Percentiles rank a stretch among this genome's conserved stretches.
These are phyloP conservation scores for Alsophila aescularia DNA, from an alignment of 2,888 invertebrate species.

Conservation along the genomic window DNA sequence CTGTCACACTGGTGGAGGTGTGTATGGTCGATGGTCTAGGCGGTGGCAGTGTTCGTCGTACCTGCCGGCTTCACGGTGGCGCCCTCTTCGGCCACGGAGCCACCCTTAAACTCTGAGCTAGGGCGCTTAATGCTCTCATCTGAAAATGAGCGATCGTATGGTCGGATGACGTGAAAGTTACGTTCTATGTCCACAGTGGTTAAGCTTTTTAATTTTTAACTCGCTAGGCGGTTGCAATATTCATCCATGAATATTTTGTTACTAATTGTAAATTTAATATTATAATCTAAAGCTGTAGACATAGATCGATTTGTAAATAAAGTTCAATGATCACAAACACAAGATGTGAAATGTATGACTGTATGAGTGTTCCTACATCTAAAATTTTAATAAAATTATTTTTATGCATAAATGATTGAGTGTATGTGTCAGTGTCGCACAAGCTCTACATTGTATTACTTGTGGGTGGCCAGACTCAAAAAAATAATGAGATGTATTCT, in stretches of 20 bases:
- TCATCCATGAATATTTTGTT: conserved; percentile 2
- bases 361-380: conserved; percentile 23
- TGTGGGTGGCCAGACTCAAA: conserved; percentile 64
- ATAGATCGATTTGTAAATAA: conserved; percentile 32
- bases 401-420: conserved; percentile 51
- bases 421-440: conserved; percentile 68
- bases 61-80: conserved; percentile 75
- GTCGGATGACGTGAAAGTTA: conserved; percentile 71
- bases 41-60: conserved; percentile 75
- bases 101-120: conserved; percentile 93
- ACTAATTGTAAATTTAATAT: neutral
- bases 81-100: conserved; percentile 78
- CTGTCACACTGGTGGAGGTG: conserved; percentile 68
- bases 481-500: conserved; percentile 34
- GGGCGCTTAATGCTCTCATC: conserved; percentile 93
- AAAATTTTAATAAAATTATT: conserved; percentile 31
- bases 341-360: conserved; percentile 40
- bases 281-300: conserved; percentile 31
- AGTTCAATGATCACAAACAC: conserved; percentile 26
- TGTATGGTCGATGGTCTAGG: conserved; percentile 77
- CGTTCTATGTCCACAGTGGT: conserved; percentile 64
- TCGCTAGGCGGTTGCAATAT: conserved; percentile 27
- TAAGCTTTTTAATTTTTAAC: conserved; percentile 7
- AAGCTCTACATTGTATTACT: conserved; percentile 69
- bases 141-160: conserved; percentile 83